Evolutionary conservation across 2,113 vertebrate species (phyloP).

Genomic region (Pachypanchax playfairii): DNA sequence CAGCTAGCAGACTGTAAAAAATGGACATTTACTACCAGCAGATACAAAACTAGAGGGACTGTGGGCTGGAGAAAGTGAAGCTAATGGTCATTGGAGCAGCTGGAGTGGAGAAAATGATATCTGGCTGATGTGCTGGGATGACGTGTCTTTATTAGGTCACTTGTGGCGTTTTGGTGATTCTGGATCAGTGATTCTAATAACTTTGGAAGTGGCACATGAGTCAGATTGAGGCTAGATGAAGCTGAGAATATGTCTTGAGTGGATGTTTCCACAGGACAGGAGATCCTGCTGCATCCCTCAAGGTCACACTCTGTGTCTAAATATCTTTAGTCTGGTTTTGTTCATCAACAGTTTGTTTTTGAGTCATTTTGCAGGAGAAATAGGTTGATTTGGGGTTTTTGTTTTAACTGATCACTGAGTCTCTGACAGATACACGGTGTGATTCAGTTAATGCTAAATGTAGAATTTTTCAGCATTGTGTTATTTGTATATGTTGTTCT

Average conservation of each 20-base stretch:
- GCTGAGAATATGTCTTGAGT: constrained; percentile 1
- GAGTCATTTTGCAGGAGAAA: too few species aligned
- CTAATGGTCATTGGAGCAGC: constrained; percentile 60
- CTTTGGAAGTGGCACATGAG: constrained; percentile 9
- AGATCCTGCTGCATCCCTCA: background rate
- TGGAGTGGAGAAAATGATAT: constrained; percentile 48
- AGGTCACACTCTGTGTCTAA: background rate
- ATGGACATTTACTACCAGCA: constrained; percentile 59
- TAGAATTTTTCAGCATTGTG: too few species aligned
- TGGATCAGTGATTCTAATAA: constrained; percentile 25
- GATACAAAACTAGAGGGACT: constrained; percentile 39
- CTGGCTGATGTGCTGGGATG: constrained; percentile 12
- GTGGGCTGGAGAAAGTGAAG: constrained; percentile 30
- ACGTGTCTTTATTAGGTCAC: constrained; percentile 2
- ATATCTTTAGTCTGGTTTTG: background rate
- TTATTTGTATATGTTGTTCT: too few species aligned
- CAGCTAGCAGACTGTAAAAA: constrained; percentile 68
- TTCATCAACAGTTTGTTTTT: background rate
- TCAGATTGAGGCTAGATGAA: background rate
- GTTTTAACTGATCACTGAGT: too few species aligned
- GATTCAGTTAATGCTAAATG: too few species aligned
- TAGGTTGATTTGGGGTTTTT: too few species aligned
- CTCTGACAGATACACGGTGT: too few species aligned
- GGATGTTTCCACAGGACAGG: constrained; percentile 2
- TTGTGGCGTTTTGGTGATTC: constrained; percentile 9